These are phyloP conservation scores for Distichodus sexfasciatus DNA, from an alignment of 2,797 vertebrate species.

Conservation along the genomic window DNA sequence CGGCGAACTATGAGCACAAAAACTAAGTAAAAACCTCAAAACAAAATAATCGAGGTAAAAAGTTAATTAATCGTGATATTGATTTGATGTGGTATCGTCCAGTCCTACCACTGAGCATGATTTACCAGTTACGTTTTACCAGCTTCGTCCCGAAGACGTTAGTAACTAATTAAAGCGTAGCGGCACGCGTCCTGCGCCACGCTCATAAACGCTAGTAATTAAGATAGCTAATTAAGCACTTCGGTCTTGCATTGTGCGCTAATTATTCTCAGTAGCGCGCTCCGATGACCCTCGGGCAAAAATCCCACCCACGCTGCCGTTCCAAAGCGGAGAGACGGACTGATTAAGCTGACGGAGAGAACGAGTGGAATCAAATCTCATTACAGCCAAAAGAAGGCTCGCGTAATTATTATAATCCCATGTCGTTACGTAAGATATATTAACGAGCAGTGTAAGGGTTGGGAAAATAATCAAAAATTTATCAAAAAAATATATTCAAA, in stretches of 20 bases:
- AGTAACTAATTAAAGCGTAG: no score
- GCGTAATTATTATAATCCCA: constrained; percentile 65
- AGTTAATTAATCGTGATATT: no score
- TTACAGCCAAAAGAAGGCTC: constrained; percentile 54
- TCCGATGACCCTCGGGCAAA: constrained; percentile 44
- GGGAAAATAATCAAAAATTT: constrained; percentile 48
- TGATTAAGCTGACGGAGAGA: constrained; percentile 27
- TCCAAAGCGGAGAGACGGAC: constrained; percentile 35
- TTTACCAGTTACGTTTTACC: no score
- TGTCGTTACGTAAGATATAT: constrained; percentile 59
- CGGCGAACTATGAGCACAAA: no score
- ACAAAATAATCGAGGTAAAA: no score
- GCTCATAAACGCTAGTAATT: constrained; percentile 49
- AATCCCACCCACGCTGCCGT: constrained; percentile 41
- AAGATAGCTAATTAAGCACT: constrained; percentile 49
- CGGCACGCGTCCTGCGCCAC: neutral
- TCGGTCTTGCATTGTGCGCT: constrained; percentile 42
- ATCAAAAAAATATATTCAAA: constrained; percentile 4
- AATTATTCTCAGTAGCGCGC: constrained; percentile 51
- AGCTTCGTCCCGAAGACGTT: no score
- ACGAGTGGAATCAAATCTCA: constrained; percentile 48
- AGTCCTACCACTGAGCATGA: no score
- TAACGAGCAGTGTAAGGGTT: constrained; percentile 47
- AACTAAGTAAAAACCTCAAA: no score
- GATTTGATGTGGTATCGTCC: no score